A percentile compares a stretch with the other conserved stretches of the same genome.
phyloP scores from a whole-genome alignment of 2,797 vertebrate species.

The Brachyalestes nurse region DNA sequence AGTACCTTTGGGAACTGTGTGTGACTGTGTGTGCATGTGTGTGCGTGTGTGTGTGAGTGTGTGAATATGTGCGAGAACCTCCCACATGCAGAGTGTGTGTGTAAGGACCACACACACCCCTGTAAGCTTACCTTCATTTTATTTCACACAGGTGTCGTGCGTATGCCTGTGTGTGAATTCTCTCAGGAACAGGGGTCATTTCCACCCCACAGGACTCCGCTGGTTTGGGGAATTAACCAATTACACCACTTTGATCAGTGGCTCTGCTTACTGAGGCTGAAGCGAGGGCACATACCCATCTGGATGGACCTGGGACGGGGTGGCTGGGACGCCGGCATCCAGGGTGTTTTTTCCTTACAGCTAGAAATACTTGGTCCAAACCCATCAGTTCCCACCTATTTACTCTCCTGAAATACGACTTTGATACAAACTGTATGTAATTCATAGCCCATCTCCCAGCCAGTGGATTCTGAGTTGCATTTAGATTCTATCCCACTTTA shows the following conservation, averaged over 20 bases:
- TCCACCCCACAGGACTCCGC: conserved; percentile 48
- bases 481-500: background rate
- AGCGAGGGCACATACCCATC: no score
- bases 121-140: conserved; percentile 44
- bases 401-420: no score
- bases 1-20: conserved; percentile 54
- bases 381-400: background rate
- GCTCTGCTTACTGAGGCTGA: conserved; percentile 48
- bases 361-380: background rate
- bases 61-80: conserved; percentile 27
- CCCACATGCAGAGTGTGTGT: conserved; percentile 11
- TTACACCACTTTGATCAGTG: conserved; percentile 52
- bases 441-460: background rate
- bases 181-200: conserved; percentile 50
- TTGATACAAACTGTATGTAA: no score
- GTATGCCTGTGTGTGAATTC: conserved; percentile 39
- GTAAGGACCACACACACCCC: conserved; percentile 23
- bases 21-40: no score
- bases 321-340: background rate
- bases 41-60: no score
- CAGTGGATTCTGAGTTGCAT: background rate
- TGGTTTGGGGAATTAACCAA: conserved; percentile 49
- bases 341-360: background rate
- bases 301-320: conserved; percentile 2
- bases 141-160: conserved; percentile 44